Conservation (phyloP, 2,797 vertebrate species). For the Enteromius paludinosus region DNA sequence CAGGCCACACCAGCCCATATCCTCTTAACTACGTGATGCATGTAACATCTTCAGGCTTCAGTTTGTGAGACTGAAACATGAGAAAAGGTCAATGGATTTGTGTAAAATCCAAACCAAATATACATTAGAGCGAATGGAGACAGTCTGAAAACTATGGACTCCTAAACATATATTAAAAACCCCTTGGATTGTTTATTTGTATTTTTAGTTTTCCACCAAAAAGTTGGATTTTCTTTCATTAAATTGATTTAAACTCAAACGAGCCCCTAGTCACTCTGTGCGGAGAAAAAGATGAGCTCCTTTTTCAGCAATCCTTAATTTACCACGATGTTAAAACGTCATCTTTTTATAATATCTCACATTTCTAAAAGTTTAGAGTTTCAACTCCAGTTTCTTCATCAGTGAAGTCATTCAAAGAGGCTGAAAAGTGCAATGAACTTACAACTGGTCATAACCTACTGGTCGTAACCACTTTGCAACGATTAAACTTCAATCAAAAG, state of each 20-base stretch:
- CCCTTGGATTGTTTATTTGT: slow-evolving; percentile 23
- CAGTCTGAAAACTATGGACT: slow-evolving; percentile 9
- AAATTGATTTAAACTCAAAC: background rate
- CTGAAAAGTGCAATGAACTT: background rate
- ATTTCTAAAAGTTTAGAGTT: background rate
- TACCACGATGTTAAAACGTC: background rate
- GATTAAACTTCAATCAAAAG: slow-evolving; percentile 9
- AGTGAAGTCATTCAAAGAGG: background rate
- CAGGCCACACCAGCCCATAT: background rate
- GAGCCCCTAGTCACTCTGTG: background rate
- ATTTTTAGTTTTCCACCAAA: slow-evolving; percentile 4
- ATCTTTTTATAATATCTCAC: background rate
- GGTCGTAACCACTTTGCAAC: slow-evolving; percentile 11
- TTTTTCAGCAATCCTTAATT: background rate
- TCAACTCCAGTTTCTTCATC: slow-evolving; percentile 3
- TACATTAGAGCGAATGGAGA: slow-evolving; percentile 19
- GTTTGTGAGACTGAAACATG: slow-evolving; percentile 19
- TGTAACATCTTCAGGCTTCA: background rate
- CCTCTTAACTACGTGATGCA: slow-evolving; percentile 16
- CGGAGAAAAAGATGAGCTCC: background rate
- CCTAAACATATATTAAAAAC: slow-evolving; percentile 13
- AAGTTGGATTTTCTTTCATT: background rate
- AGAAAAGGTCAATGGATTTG: slow-evolving; percentile 34
- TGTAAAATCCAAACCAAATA: slow-evolving; percentile 39
- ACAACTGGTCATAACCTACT: slow-evolving; percentile 10